phyloP scores from a whole-genome alignment of 2,888 invertebrate species.

The Alentia gelatinosa region DNA sequence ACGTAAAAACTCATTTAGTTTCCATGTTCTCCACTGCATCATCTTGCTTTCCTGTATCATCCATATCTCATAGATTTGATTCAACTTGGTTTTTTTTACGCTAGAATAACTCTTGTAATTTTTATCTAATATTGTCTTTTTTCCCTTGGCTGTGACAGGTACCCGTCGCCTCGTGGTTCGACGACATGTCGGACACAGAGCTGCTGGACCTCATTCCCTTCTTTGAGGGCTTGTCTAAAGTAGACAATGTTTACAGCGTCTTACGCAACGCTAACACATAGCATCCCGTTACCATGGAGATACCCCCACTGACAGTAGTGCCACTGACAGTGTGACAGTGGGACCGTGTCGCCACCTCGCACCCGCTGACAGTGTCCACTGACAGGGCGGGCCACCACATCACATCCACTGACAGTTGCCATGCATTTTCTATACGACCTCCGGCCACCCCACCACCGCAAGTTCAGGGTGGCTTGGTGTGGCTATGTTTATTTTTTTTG shows the following conservation, averaged over 20 bases:
- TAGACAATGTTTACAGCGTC: constrained; percentile 91
- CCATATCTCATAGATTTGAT: no score
- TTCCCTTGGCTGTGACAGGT: constrained; percentile 83
- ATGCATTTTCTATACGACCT: constrained; percentile 40
- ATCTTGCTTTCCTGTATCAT: no score
- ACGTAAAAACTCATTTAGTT: no score
- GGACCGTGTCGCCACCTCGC: background rate
- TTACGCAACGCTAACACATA: constrained; percentile 69
- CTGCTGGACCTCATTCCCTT: constrained; percentile 97
- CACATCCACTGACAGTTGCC: constrained; percentile 46
- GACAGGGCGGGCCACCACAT: background rate
- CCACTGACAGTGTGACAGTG: background rate
- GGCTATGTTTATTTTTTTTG: constrained; percentile 23
- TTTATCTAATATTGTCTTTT: no score
- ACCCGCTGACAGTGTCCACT: constrained; percentile 1
- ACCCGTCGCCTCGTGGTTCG: constrained; percentile 99
- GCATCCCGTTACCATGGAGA: constrained; percentile 36
- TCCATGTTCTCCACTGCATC: no score
- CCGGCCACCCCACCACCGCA: background rate
- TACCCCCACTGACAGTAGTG: background rate
- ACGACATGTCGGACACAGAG: constrained; percentile 98
- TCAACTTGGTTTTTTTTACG: no score
- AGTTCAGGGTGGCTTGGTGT: background rate
- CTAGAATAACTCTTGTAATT: no score
- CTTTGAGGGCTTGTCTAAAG: constrained; percentile 97